phyloP scores from a whole-genome alignment of 2,888 invertebrate species.

The Aquatica leii region DNA sequence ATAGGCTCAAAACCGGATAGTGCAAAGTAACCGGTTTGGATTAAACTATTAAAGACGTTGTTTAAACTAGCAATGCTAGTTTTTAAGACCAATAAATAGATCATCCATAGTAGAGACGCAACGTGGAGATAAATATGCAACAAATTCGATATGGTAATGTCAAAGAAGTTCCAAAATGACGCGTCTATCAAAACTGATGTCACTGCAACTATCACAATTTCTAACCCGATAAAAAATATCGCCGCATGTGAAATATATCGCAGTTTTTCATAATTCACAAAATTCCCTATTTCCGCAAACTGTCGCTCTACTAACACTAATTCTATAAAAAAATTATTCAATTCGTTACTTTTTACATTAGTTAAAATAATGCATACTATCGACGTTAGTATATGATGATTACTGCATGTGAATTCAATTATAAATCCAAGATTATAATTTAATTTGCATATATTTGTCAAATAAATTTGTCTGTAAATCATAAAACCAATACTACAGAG shows the following conservation, averaged over 20 bases:
- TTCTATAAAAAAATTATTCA: neutral
- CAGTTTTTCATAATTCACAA: neutral
- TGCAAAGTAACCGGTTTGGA: neutral
- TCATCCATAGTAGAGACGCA: conserved; percentile 14
- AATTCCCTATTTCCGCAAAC: neutral
- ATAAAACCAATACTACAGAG: neutral
- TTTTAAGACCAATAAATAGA: conserved; percentile 8
- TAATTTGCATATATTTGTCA: neutral
- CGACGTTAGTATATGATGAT: neutral
- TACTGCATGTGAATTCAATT: neutral
- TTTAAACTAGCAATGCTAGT: conserved; percentile 3
- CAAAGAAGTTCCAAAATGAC: too few species aligned
- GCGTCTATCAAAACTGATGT: neutral
- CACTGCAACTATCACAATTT: conserved; percentile 5
- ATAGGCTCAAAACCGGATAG: neutral
- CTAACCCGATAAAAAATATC: neutral
- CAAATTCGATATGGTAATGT: neutral
- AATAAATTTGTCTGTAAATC: neutral
- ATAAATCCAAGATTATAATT: neutral
- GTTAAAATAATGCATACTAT: neutral
- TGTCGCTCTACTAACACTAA: neutral
- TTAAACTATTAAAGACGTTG: conserved; percentile 1
- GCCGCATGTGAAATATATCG: neutral
- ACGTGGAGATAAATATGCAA: neutral
- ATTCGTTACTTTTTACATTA: neutral